Evolutionary conservation across 2,113 vertebrate genomes (phyloP).

Genomic region (Reinhardtius hippoglossoides): DNA sequence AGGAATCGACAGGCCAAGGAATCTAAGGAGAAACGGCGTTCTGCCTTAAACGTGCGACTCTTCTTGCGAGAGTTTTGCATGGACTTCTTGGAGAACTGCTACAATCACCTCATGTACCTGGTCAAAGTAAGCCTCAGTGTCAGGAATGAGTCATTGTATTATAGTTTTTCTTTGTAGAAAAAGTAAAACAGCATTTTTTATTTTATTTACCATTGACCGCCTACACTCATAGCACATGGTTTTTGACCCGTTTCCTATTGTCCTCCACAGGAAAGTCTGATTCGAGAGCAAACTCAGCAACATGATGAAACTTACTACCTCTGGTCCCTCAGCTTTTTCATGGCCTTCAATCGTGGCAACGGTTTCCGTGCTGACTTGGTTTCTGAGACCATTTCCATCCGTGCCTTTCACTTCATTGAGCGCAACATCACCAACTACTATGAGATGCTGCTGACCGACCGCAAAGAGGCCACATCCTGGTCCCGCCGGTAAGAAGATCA

Average conservation of each 20-base stretch:
- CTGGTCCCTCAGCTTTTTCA: constrained; percentile 95
- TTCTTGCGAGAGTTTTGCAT: constrained; percentile 92
- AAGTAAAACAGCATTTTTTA: no score
- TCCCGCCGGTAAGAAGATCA: constrained; percentile 84
- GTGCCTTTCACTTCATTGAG: constrained; percentile 94
- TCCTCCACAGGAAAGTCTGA: constrained; percentile 86
- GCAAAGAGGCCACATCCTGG: constrained; percentile 92
- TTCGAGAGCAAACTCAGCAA: constrained; percentile 91
- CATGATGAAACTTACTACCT: constrained; percentile 97
- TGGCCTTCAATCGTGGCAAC: constrained; percentile 93
- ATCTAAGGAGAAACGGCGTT: constrained; percentile 80
- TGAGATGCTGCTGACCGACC: constrained; percentile 95
- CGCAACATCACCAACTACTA: constrained; percentile 95
- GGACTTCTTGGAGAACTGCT: constrained; percentile 94
- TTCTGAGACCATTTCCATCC: constrained; percentile 92
- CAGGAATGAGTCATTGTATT: not conserved
- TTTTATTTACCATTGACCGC: not conserved
- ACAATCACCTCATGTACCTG: constrained; percentile 93
- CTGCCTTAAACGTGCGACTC: constrained; percentile 90
- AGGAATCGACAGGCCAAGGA: constrained; percentile 85
- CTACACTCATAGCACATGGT: not conserved
- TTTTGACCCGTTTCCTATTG: not conserved
- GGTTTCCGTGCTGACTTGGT: constrained; percentile 91
- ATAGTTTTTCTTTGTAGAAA: not conserved
- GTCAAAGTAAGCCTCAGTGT: constrained; percentile 87